Conservation (phyloP, 2,888 invertebrate species). For the Drosophila mimetica region DNA sequence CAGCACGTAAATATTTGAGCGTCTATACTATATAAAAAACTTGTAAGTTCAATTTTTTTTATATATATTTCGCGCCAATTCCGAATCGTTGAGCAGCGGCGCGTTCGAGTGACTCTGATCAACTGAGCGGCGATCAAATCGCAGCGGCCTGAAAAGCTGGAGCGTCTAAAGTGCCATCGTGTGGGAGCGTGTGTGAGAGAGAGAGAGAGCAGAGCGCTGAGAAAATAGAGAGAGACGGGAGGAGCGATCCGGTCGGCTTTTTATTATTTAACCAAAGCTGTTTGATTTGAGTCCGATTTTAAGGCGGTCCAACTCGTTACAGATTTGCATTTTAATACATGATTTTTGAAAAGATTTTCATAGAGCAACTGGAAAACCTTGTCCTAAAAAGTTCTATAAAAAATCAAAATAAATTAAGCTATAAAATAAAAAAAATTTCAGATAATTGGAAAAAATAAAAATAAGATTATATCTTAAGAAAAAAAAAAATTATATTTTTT, state of each 20-base stretch:
- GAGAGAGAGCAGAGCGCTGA: constrained; percentile 4
- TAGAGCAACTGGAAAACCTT: constrained; percentile 28
- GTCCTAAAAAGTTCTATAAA: constrained; percentile 26
- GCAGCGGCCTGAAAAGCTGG: constrained; percentile 50
- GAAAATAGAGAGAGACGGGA: constrained; percentile 2
- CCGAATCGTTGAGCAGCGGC: constrained; percentile 57
- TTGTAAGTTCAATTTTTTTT: constrained; percentile 13
- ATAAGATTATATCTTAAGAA: not conserved
- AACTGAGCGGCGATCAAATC: constrained; percentile 73
- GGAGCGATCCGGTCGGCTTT: not conserved
- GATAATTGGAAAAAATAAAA: not conserved
- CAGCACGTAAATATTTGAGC: constrained; percentile 27
- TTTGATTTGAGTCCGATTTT: constrained; percentile 14
- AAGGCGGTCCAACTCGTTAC: constrained; percentile 21
- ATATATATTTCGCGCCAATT: constrained; percentile 37
- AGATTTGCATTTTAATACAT: constrained; percentile 14
- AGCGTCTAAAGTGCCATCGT: constrained; percentile 12
- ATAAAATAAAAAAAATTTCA: constrained; percentile 11
- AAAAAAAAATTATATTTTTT: not conserved
- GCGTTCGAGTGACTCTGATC: constrained; percentile 75
- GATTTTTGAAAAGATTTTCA: constrained; percentile 19
- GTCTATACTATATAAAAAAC: constrained; percentile 25
- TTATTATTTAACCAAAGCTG: constrained; percentile 32
- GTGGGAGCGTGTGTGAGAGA: constrained; percentile 8
- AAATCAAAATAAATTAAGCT: not conserved